Conservation (phyloP, 2,797 vertebrate genomes). For the Pangasius macronema region DNA sequence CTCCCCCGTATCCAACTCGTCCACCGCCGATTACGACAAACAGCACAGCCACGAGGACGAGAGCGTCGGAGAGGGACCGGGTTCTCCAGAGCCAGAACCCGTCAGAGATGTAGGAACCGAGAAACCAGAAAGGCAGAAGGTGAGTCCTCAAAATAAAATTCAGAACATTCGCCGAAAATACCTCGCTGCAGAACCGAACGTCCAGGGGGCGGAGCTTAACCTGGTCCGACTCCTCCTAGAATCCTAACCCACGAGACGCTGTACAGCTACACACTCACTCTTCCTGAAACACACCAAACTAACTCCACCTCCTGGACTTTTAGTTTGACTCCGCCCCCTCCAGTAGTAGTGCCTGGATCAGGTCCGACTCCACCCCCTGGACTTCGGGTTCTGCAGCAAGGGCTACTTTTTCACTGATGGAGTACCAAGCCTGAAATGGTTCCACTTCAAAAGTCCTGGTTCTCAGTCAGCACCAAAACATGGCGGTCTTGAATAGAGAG, state of each 20-base stretch:
- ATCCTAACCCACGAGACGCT: background rate
- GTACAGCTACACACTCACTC: background rate
- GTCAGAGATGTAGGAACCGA: conserved; percentile 86
- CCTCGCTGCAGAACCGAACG: background rate
- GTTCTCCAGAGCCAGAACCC: conserved; percentile 82
- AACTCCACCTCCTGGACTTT: background rate
- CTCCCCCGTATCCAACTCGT: conserved; percentile 62
- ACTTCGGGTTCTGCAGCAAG: background rate
- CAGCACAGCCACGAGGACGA: conserved; percentile 63
- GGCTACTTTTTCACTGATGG: background rate
- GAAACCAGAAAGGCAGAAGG: conserved; percentile 71
- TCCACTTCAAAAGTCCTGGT: background rate
- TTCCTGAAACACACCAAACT: background rate
- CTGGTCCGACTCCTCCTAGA: background rate
- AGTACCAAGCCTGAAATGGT: background rate
- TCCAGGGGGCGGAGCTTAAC: too few species aligned
- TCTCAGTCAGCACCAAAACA: background rate
- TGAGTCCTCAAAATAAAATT: conserved; percentile 27
- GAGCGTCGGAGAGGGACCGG: conserved; percentile 52
- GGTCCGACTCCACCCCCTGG: background rate
- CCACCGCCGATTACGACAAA: conserved; percentile 60
- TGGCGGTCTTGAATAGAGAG: background rate
- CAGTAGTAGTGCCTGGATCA: background rate
- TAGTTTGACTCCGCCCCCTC: background rate
- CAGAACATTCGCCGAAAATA: background rate